Evolutionary conservation across 2,113 vertebrate species (phyloP).

Genomic region (Pycnonotus jocosus): DNA sequence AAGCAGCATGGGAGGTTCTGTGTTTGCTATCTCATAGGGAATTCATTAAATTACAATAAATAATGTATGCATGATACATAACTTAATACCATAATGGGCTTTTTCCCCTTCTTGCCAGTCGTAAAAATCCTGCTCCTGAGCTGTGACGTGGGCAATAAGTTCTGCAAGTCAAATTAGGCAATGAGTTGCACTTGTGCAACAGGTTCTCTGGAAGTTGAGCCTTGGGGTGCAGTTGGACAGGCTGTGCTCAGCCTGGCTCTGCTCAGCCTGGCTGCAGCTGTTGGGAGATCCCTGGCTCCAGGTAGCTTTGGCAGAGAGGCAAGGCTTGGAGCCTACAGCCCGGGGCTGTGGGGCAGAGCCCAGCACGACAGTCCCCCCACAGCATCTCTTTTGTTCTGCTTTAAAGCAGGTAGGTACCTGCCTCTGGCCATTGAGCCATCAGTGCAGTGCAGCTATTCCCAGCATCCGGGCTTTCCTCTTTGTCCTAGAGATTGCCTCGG

Average conservation of each 20-base stretch:
- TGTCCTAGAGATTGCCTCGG: neutral
- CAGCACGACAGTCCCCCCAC: accelerated
- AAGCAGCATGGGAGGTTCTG: neutral
- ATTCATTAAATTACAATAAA: constrained; percentile 37
- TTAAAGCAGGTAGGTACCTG: neutral
- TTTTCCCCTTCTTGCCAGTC: neutral
- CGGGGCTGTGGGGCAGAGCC: neutral
- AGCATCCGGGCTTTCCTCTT: neutral
- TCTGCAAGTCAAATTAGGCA: constrained; percentile 35
- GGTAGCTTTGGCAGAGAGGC: neutral
- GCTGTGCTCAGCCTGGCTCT: neutral
- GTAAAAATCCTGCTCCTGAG: neutral
- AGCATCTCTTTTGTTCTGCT: neutral
- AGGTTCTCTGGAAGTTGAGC: constrained; percentile 21
- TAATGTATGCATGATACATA: constrained; percentile 26
- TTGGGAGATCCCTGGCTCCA: neutral
- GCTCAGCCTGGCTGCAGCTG: neutral
- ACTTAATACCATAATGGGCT: constrained; percentile 8
- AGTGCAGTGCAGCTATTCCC: neutral
- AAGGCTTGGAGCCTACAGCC: accelerated
- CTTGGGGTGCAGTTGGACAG: neutral
- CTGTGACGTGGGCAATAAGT: neutral
- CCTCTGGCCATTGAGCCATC: neutral
- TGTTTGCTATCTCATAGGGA: neutral
- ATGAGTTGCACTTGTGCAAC: constrained; percentile 4